Base-by-base conservation (phyloP, 2,888 invertebrate genomes). In the Drosophila putrida region DNA sequence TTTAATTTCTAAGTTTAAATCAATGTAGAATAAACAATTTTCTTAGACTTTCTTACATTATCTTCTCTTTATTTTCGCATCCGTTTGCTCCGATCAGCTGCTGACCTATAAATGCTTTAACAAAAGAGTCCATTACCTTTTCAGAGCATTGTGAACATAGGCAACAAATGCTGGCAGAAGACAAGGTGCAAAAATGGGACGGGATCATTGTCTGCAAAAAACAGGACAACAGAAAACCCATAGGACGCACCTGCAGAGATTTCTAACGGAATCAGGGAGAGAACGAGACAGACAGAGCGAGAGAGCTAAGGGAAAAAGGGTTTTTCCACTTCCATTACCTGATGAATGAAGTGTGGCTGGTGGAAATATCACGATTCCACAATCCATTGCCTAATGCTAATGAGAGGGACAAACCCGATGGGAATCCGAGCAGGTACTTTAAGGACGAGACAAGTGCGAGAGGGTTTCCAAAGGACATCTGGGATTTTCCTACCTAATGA, bases 141-240 rank as follows among this genome's bases (percentile, higher is more conserved):
- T 55, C 38, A 65, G 38, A 31, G 43, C 20, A 57, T 73, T 76
- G 73, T 69, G 27, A 27, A 13, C 13, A 51, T 13, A 68, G 69
- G 25, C 69, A 72, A 60, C 57, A 63, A 75, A 65, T 64, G 60
- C 67, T 47, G 53, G 13, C 57, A 27, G 55, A 71, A 62, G 53
- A 84, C 90, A 91, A 91, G 90, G 91, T 91, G 91, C 91, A 91
- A 91, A 91, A 90, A 82, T 90, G 78, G 90, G 89, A 88, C 75
- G 81, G 73, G 69, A 80, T 73, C 71, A 78, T 88, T 89, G 88
- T 88, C 64, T 60, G 71, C 65, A 61, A 20, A 72, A 75, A 79
- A 63, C 11, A 54, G 66, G 28, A n/a, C 35, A 61, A 44, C 31
- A 49, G 50, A 43, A 65, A 58, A 69, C 10, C 44, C 41, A 28